These are phyloP conservation scores for Meganola albula DNA, from an alignment of 2,888 invertebrate species.

Conservation along the genomic window DNA sequence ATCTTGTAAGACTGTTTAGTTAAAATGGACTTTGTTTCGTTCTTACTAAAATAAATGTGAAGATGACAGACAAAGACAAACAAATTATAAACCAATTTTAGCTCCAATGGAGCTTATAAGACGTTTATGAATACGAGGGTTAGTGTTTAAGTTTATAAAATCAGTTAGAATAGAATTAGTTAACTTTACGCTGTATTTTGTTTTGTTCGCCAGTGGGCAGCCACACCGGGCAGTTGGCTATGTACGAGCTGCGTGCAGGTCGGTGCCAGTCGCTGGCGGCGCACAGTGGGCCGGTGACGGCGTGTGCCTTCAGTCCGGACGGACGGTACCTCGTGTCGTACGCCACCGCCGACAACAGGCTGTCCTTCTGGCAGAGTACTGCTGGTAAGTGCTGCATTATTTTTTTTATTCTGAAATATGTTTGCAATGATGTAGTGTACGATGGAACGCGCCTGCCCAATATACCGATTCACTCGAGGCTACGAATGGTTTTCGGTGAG, in stretches of 20 bases:
- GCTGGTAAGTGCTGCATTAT: slow-evolving; percentile 86
- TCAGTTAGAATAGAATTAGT: not conserved
- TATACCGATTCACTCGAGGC: too few relatives aligned
- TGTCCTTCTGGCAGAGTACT: slow-evolving; percentile 98
- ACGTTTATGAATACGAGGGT: not conserved
- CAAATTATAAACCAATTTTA: not conserved
- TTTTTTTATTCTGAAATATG: too few relatives aligned
- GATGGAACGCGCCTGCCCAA: too few relatives aligned
- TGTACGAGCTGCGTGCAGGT: slow-evolving; percentile 96
- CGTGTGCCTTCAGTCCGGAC: slow-evolving; percentile 97
- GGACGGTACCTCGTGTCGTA: slow-evolving; percentile 98
- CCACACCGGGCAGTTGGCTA: slow-evolving; percentile 92
- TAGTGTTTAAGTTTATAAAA: not conserved
- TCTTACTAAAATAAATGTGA: not conserved
- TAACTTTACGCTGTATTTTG: not conserved
- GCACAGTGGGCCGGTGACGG: slow-evolving; percentile 93
- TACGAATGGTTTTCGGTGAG: too few relatives aligned
- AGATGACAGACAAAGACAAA: not conserved
- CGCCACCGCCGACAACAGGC: slow-evolving; percentile 93
- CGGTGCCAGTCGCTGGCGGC: slow-evolving; percentile 97
- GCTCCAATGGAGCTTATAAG: not conserved
- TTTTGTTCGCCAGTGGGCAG: slow-evolving; percentile 84
- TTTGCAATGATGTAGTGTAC: too few relatives aligned
- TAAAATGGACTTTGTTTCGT: too few relatives aligned
- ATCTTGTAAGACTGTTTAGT: too few relatives aligned